Percentiles rank a stretch among this genome's conserved stretches.
phyloP scores from a whole-genome alignment of 2,888 invertebrate genomes.

The Orthonychiurus folsomi region DNA sequence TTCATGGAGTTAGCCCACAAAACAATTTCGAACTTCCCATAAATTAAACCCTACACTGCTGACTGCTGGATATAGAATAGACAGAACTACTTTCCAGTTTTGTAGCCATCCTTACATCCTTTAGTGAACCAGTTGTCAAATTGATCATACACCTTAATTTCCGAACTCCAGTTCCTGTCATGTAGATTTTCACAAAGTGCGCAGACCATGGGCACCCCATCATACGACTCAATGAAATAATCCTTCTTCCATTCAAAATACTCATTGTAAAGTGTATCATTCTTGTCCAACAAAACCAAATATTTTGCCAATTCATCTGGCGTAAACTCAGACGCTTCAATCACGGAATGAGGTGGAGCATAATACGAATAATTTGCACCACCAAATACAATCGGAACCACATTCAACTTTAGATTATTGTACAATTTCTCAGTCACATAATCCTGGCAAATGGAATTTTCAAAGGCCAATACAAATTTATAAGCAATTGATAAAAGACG shows the following conservation, averaged over 20 bases:
- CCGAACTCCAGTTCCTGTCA: conserved; percentile 29
- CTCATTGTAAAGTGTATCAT: conserved; percentile 37
- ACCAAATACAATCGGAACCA: conserved; percentile 39
- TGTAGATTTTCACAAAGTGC: conserved; percentile 38
- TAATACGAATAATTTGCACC: conserved; percentile 34
- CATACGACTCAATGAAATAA: conserved; percentile 28
- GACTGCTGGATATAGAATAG: no score
- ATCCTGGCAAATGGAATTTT: conserved; percentile 60
- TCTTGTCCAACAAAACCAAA: conserved; percentile 33
- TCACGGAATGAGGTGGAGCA: conserved; percentile 36
- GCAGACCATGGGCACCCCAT: conserved; percentile 36
- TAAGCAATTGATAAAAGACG: conserved; percentile 48
- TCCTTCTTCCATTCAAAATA: conserved; percentile 39
- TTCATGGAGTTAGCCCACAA: no score
- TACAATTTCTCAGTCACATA: conserved; percentile 60
- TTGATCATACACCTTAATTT: conserved; percentile 34
- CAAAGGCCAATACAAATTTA: conserved; percentile 61
- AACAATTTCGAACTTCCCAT: no score
- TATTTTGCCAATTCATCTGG: conserved; percentile 39
- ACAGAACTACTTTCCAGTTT: no score
- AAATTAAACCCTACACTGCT: no score
- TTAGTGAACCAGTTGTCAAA: conserved; percentile 35
- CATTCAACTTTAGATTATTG: conserved; percentile 37
- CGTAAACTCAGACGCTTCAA: conserved; percentile 31
- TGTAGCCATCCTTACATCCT: conserved; percentile 20